These are phyloP conservation scores for Morelia viridis DNA, from an alignment of 2,797 vertebrate species.

Conservation along the genomic window DNA sequence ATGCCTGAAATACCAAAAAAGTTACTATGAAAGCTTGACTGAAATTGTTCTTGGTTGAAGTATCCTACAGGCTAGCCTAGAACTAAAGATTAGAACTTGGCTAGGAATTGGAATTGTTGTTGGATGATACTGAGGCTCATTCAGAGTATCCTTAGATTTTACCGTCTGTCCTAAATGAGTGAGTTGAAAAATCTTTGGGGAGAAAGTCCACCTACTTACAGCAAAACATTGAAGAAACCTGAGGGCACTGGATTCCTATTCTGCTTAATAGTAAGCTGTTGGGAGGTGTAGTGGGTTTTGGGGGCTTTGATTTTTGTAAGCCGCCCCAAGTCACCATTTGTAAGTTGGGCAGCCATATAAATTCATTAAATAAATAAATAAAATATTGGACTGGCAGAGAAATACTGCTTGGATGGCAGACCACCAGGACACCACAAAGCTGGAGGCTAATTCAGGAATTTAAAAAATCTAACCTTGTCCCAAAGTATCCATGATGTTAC, in stretches of 20 bases:
- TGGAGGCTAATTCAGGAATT: not conserved
- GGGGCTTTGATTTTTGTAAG: too few species aligned
- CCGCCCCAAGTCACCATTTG: too few species aligned
- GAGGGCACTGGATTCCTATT: not conserved
- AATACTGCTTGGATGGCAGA: not conserved
- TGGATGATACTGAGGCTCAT: too few species aligned
- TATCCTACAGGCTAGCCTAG: not conserved
- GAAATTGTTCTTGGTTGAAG: not conserved
- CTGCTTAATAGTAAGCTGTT: not conserved
- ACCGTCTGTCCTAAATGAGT: not conserved
- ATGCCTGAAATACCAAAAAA: not conserved
- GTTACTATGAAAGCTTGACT: not conserved
- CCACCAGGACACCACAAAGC: not conserved
- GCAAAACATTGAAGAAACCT: not conserved
- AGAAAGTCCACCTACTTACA: not conserved
- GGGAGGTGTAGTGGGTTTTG: too few species aligned
- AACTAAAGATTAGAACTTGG: not conserved
- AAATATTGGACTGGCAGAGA: not conserved
- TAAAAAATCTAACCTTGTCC: not conserved
- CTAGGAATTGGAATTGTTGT: not conserved
- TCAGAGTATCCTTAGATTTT: not conserved
- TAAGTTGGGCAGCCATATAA: too few species aligned
- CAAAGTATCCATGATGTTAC: not conserved
- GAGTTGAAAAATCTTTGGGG: not conserved
- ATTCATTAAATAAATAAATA: too few species aligned